Evolutionary conservation across 1,140 invertebrate genomes (phyloP), one percentile per base, ranked within the genome.

Genomic region (Calosoma granatense): DNA sequence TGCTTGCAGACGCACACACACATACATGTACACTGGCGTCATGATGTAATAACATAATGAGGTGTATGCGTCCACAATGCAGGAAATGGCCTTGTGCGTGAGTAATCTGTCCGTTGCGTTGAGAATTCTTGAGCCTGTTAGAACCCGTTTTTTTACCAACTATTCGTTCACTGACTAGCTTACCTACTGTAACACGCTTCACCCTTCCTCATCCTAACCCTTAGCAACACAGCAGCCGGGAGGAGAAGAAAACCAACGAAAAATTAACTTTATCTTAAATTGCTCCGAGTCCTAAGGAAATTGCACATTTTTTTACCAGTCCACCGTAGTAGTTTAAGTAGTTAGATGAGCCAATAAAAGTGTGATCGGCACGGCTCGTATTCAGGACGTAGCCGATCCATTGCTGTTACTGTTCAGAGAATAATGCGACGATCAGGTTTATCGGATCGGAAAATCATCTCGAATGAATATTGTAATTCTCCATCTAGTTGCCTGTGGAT

Each of bases 261-360:
- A 62, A 63, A 63, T 63, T 60, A 63, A 63, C 59, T 63, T 63
- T 63, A 63, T 63, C 61, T 63, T 54, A 60, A 63, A 63, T 57
- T 61, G 57, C 53, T 39, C 26, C 23, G 22, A 56, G 57, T 58
- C 52, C 54, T 54, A 26, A 57, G 61, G 61, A 63, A 63, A 63
- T 63, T 63, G 59, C 57, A 39, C 61, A 61, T 57, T 61, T 63
- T 59, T 63, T 63, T 54, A 19, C 53, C 20, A 56, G 55, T 56
- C 59, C 52, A 51, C 36, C n/a, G 20, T 21, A 54, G 41, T 60
- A 53, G 17, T 53, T 60, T 60, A 60, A 60, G 53, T 56, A 55
- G 59, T 54, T 58, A 47, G 56, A 59, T 58, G 59, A 63, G 21
- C 56, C 54, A 62, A 60, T 61, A 61, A 61, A 58, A 56, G 12